phyloP scores from a whole-genome alignment of 2,797 vertebrate genomes.

The Neostethus bicornis region DNA sequence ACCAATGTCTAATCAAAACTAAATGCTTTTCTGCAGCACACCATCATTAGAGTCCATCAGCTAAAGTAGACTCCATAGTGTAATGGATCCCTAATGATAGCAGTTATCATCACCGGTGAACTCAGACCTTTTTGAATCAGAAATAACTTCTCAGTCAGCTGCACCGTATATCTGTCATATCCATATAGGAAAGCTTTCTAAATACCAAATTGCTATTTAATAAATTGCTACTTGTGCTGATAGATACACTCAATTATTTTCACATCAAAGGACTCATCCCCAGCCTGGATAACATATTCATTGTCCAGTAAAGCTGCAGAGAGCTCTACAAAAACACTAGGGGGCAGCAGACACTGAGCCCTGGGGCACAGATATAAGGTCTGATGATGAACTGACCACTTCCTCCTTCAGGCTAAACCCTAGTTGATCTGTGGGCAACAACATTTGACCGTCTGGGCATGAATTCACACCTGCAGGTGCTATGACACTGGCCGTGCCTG shows the following conservation, averaged over 20 bases:
- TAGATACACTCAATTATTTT: slow-evolving; percentile 52
- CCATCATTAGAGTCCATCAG: slow-evolving; percentile 68
- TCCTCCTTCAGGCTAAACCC: slow-evolving; percentile 11
- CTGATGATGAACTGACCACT: slow-evolving; percentile 29
- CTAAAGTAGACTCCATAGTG: slow-evolving; percentile 47
- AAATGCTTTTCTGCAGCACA: slow-evolving; percentile 64
- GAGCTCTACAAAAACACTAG: slow-evolving; percentile 59
- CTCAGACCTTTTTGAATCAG: slow-evolving; percentile 57
- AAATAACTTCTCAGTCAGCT: slow-evolving; percentile 55
- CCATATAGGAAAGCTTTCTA: slow-evolving; percentile 42
- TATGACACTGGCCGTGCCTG: slow-evolving; percentile 55
- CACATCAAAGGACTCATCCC: slow-evolving; percentile 48
- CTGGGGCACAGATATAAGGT: slow-evolving; percentile 41
- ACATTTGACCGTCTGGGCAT: slow-evolving; percentile 48
- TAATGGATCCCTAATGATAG: slow-evolving; percentile 71
- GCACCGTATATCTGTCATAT: slow-evolving; percentile 55
- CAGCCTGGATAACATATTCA: slow-evolving; percentile 26
- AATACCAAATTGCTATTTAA: slow-evolving; percentile 52
- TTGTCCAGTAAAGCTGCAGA: slow-evolving; percentile 22
- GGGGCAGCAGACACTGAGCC: slow-evolving; percentile 75
- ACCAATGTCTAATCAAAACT: slow-evolving; percentile 73
- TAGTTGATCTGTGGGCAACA: slow-evolving; percentile 49
- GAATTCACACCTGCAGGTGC: slow-evolving; percentile 58
- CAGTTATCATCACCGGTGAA: slow-evolving; percentile 67
- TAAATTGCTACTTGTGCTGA: slow-evolving; percentile 53